phyloP scores from a whole-genome alignment of 2,113 vertebrate species.

The Oxyruncus cristatus region DNA sequence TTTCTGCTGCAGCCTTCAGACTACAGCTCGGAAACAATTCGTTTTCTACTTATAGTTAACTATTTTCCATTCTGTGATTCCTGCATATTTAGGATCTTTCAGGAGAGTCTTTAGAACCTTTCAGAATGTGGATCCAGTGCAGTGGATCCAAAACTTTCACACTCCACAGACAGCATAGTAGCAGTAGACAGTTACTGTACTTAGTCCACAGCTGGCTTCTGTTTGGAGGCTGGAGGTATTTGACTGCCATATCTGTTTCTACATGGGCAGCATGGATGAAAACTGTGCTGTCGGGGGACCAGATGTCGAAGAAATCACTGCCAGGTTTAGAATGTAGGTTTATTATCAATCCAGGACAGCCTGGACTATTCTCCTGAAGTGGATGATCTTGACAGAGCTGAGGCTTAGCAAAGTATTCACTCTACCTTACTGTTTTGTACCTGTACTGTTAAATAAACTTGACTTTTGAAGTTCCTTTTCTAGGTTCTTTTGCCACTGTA shows the following conservation, averaged over 20 bases:
- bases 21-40: not conserved
- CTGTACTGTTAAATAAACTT: not conserved
- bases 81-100: not conserved
- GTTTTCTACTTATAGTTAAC: not conserved
- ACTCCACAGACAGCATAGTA: not conserved
- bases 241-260: not conserved
- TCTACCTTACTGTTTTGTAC: not conserved
- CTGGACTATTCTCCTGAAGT: not conserved
- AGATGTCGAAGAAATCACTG: not conserved
- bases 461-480: not conserved
- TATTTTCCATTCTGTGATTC: not conserved
- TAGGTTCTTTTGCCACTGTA: not conserved
- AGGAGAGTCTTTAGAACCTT: not conserved
- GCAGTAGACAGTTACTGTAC: not conserved
- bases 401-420: not conserved
- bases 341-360: not conserved
- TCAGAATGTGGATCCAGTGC: not conserved
- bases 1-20: not conserved
- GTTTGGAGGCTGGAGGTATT: not conserved
- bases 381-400: not conserved
- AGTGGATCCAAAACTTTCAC: not conserved
- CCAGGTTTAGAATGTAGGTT: not conserved
- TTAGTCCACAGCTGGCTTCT: not conserved
- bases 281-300: not conserved
- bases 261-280: not conserved